phyloP scores from a whole-genome alignment of 92 coral and sea anemone genomes.

The Palythoa grandiflora region DNA sequence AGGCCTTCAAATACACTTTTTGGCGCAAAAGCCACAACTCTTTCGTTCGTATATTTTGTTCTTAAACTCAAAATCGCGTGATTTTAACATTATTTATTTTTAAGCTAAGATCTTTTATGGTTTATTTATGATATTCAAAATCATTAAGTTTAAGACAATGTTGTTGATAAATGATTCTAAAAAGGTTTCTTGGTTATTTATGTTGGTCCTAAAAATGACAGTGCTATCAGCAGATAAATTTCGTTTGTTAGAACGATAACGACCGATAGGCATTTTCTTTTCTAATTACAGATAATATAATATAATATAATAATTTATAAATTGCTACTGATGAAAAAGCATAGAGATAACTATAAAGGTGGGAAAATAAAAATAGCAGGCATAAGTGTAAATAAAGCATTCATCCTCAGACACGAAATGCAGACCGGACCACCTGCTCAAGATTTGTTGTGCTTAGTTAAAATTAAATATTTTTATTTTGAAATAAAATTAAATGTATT shows the following conservation, averaged over 20 bases:
- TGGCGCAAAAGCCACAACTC: background rate
- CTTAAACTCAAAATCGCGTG: background rate
- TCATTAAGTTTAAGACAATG: background rate
- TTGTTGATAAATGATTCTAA: too few species aligned
- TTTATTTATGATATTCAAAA: slow-evolving; percentile 11
- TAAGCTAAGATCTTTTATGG: background rate
- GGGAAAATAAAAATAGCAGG: background rate
- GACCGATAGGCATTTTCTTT: background rate
- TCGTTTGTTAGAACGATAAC: too few species aligned
- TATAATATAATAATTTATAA: background rate
- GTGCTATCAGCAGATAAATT: too few species aligned
- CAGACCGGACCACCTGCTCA: background rate
- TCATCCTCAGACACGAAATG: background rate
- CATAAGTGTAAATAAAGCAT: background rate
- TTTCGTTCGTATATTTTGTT: background rate
- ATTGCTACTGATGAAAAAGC: background rate
- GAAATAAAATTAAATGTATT: background rate
- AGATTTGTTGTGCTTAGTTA: background rate
- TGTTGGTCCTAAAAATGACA: too few species aligned
- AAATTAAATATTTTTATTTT: background rate
- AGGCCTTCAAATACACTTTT: slow-evolving; percentile 7
- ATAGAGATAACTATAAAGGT: background rate
- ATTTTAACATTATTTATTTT: slow-evolving; percentile 12
- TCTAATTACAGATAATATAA: background rate
- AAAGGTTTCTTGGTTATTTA: too few species aligned